phyloP scores from a whole-genome alignment of 1,140 invertebrate species.

The Drosophila prosaltans region DNA sequence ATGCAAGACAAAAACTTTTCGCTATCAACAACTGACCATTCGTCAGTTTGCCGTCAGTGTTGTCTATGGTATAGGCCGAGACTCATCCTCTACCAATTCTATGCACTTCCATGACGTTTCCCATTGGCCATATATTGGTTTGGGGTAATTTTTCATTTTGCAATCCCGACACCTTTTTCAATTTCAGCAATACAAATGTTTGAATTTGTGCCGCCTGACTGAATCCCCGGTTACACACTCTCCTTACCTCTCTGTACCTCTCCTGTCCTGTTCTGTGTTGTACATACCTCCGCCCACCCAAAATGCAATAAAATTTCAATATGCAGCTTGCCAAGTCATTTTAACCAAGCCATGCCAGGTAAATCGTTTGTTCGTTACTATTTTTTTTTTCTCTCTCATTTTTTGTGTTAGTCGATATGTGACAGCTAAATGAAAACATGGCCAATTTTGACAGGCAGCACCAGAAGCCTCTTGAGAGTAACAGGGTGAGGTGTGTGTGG shows the following conservation, averaged over 20 bases:
- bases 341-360: constrained; percentile 36
- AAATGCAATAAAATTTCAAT: constrained; percentile 81
- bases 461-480: background rate
- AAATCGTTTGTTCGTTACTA: constrained; percentile 38
- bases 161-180: constrained; percentile 75
- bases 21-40: constrained; percentile 68
- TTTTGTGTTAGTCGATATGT: constrained; percentile 19
- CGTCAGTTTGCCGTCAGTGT: constrained; percentile 28
- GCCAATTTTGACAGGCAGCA: constrained; percentile 48
- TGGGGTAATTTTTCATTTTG: constrained; percentile 76
- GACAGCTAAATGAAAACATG: constrained; percentile 64
- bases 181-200: constrained; percentile 81
- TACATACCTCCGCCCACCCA: background rate
- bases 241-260: constrained; percentile 1
- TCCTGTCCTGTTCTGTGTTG: background rate
- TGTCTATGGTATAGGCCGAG: background rate
- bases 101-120: background rate
- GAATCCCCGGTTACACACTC: constrained; percentile 35
- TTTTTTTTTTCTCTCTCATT: background rate
- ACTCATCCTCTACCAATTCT: background rate
- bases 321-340: constrained; percentile 55
- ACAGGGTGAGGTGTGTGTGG: background rate
- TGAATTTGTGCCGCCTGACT: constrained; percentile 78
- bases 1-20: constrained; percentile 71
- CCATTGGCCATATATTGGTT: constrained; percentile 1